Base-by-base conservation (phyloP, 2,888 invertebrate species). In the Acanthosepion esculentum region DNA sequence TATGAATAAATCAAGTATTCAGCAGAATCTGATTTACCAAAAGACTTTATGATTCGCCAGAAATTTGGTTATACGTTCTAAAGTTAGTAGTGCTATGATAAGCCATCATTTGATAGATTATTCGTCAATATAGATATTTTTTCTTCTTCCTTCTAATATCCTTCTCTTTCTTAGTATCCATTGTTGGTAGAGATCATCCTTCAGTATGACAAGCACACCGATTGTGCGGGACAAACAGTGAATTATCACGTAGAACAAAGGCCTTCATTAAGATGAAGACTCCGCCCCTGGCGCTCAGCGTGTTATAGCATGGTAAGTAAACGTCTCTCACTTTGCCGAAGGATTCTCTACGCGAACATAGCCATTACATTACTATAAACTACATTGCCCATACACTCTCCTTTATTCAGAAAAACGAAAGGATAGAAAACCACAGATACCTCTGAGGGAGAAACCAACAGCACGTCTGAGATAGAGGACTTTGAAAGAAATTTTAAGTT, bases 211-310 rank as follows among this genome's bases (percentile, higher is more conserved):
- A 93, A 93, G 93, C 93, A 93, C 93, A 93, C 53, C 53, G 50
- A 93, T 93, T 53, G 93, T 93, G n/a, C 93, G 93, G 50, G 48
- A 93, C 93, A 93, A 93, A 93, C 93, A 93, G 93, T 53, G 93
- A 93, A 93, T 93, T 93, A 93, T 53, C 93, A 93, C 93, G 93
- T 93, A 93, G 93, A 93, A 93, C 93, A 93, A 93, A 93, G 93
- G 50, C 50, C 93, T 93, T 93, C 93, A 93, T 93, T 93, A 93
- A 50, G 50, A 93, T 93, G 53, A 33, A 93, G 93, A 26, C 93
- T 93, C 93, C 93, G 93, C 93, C 93, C 53, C 48, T 93, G 93
- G 93, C 93, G 29, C 93, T 33, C 93, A 93, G 93, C 93, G 93
- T 50, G 93, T n/a, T 53, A 93, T 18, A 53, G 93, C 48, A 93